phyloP scores from a whole-genome alignment of 2,113 vertebrate genomes.

The Antechinus stuartii region DNA sequence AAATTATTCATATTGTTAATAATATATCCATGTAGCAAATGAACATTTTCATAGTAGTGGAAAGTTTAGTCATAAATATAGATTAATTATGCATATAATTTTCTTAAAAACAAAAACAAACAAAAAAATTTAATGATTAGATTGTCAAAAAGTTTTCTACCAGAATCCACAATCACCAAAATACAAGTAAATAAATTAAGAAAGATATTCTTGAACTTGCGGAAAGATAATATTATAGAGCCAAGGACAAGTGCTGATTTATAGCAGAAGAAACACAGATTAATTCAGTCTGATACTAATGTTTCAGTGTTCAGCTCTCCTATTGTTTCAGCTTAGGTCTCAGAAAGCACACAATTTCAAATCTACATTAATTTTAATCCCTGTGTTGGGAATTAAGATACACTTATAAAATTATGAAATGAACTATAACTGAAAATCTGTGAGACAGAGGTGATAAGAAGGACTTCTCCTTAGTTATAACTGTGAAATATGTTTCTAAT shows the following conservation, averaged over 20 bases:
- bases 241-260: neutral
- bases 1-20: slow-evolving; percentile 62
- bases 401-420: slow-evolving; percentile 7
- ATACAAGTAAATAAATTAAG: slow-evolving; percentile 16
- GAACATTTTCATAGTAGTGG: slow-evolving; percentile 55
- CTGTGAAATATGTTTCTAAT: slow-evolving; percentile 35
- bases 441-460: slow-evolving; percentile 24
- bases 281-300: neutral
- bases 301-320: neutral
- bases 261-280: neutral
- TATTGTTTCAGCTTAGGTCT: slow-evolving; percentile 2
- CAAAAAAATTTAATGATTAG: slow-evolving; percentile 20
- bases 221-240: neutral
- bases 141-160: neutral
- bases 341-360: neutral
- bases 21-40: slow-evolving; percentile 52
- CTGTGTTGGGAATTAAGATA: slow-evolving; percentile 30
- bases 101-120: slow-evolving; percentile 39
- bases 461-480: slow-evolving; percentile 1
- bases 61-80: slow-evolving; percentile 26
- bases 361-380: neutral
- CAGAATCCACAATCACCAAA: slow-evolving; percentile 16
- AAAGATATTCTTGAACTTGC: slow-evolving; percentile 10
- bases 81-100: neutral
- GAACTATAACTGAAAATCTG: neutral